Evolutionary conservation across 2,888 invertebrate genomes (phyloP).

Genomic region (Metallyticus violacea): DNA sequence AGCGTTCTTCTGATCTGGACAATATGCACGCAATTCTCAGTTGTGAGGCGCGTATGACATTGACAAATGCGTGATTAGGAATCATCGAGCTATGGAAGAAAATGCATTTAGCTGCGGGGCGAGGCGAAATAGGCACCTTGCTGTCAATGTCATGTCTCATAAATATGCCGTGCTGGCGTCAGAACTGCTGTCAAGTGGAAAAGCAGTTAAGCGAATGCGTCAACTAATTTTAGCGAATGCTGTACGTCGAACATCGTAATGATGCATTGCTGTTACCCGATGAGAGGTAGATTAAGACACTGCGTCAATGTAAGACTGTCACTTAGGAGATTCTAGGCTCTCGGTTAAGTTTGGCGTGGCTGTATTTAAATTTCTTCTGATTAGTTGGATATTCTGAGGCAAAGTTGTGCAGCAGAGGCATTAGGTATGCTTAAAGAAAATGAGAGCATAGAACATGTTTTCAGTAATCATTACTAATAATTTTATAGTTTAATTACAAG

Average conservation of each 20-base stretch:
- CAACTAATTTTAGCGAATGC: neutral
- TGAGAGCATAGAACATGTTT: too few relatives aligned
- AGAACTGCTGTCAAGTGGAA: neutral
- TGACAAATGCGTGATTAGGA: neutral
- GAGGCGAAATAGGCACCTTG: neutral
- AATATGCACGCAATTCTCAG: neutral
- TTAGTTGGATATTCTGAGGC: too few relatives aligned
- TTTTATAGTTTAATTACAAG: too few relatives aligned
- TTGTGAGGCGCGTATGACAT: neutral
- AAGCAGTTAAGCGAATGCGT: neutral
- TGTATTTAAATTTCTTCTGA: too few relatives aligned
- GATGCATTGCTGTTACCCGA: neutral
- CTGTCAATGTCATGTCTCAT: neutral
- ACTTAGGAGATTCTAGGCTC: too few relatives aligned
- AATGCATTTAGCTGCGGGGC: neutral
- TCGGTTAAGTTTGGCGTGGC: too few relatives aligned
- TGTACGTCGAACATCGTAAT: neutral
- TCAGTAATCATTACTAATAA: too few relatives aligned
- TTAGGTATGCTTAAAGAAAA: too few relatives aligned
- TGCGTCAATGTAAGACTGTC: too few relatives aligned
- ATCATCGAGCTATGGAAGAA: neutral
- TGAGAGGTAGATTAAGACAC: neutral
- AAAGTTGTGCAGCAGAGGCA: too few relatives aligned
- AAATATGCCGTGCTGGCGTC: neutral
- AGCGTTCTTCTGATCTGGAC: neutral